Evolutionary conservation across 1,140 invertebrate genomes (phyloP), one percentile per base, ranked within the genome.

Genomic region (Gerris buenoi): DNA sequence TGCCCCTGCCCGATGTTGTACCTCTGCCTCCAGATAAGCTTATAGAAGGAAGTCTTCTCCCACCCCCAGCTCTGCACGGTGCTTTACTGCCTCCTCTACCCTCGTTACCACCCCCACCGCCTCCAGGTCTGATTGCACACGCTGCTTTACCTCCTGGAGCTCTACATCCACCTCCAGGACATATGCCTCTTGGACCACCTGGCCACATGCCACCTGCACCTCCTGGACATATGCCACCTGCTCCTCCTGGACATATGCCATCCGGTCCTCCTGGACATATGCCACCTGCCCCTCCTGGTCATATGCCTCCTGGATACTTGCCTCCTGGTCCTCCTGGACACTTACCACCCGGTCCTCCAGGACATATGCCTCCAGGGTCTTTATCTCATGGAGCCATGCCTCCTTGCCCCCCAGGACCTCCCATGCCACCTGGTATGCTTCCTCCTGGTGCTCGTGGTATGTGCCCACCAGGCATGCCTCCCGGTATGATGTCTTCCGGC

Each of bases 31-130:
- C 67, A 56, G 25, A 63, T 57, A 61, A 61, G 22, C 66, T 71
- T 5, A 72, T 72, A 18, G 66, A 70, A 26, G 63, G 69, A 1
- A 68, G 68, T 46, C 63, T 68, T 26, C 65, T 68, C 60, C 69
- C 67, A 1, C 71, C 70, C 57, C 67, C 64, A 65, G 66, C 67
- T 25, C 63, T 72, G 63, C 65, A 33, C 13, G 67, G 56, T 25
- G 14, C 29, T 58, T 27, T 66, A 1, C 26, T 59, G 26, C 22
- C 15, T 1, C 22, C 46, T 23, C 56, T 46, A 1, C 64, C 56
- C 58, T 13, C 5, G 3, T 22, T 60, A 79, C 33, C 66, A 62
- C 56, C 68, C 69, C 74, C 65, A 68, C 76, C 46, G 71, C 75
- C 13, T 74, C 68, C 27, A 60, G 68, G 27, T 58, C 67, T 25